Conservation (phyloP, 2,797 vertebrate genomes). For the Pipistrellus pipistrellus region DNA sequence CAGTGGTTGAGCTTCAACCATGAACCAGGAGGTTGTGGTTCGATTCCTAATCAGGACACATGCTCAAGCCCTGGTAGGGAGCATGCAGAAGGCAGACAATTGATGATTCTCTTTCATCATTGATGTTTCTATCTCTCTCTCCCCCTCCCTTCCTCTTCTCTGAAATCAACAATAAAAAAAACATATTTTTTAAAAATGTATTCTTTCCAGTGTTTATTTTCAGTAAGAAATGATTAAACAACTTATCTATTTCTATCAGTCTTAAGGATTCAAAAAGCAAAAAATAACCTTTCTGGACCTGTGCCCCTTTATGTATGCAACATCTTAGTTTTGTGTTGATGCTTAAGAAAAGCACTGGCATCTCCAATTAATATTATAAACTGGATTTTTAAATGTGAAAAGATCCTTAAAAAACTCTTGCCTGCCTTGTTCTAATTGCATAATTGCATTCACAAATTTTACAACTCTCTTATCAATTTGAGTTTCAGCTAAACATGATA, state of each 20-base stretch:
- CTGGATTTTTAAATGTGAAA: conserved; percentile 51
- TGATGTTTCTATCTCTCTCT: too few relatives aligned
- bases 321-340: conserved; percentile 8
- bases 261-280: conserved; percentile 45
- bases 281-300: conserved; percentile 56
- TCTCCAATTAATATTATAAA: not conserved
- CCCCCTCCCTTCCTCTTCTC: too few relatives aligned
- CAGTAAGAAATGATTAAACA: conserved; percentile 14
- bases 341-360: conserved; percentile 50
- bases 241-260: not conserved
- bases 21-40: too few relatives aligned
- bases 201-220: conserved; percentile 13
- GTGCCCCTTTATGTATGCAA: conserved; percentile 18
- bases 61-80: too few relatives aligned
- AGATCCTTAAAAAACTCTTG: not conserved
- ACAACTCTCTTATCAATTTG: conserved; percentile 46
- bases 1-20: too few relatives aligned
- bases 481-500: conserved; percentile 47
- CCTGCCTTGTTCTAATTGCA: not conserved
- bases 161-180: too few relatives aligned
- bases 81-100: too few relatives aligned
- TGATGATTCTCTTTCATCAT: too few relatives aligned
- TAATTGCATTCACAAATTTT: not conserved
- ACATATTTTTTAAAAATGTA: not conserved
- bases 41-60: too few relatives aligned